Base-by-base conservation (phyloP, 2,113 vertebrate genomes). In the Notechis scutatus region DNA sequence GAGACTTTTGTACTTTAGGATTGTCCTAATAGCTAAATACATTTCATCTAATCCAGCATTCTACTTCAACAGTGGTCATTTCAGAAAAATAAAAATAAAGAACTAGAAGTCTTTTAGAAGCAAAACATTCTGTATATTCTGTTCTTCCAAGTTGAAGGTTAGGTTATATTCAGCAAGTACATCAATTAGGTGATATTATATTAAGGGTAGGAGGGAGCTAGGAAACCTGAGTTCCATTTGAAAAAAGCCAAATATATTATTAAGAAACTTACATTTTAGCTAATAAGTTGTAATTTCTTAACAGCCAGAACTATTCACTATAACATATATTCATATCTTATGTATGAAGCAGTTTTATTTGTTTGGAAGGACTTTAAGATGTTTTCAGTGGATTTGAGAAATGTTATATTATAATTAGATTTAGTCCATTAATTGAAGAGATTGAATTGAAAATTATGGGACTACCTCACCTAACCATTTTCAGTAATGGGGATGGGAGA, bases 1-100 rank as follows among this genome's bases (percentile, higher is more conserved):
- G 59, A 29, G 61, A 69, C 87, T 92, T 92, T 88, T 88, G n/a
- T 55, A 88, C 39, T 81, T 88, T 89, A 81, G 59, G 34, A 56
- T 34, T 92, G 87, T 39, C n/a, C 85, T 88, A 89, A 57, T 47
- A 24, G n/a, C 23, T 74, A 29, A 64, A 50, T 24, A 42, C 86
- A 61, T 64, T 74, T 39, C 59, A 52, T 29, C 50, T 87, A 21
- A 47, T 21, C 26, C 26, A 88, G 24, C 23, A 88, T 26, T 20
- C 86, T 85, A 47, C 92, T 50, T 89, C 64, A 89, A 88, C 87
- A 89, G 34, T 34, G 21, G 50, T 52, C 54, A 15, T 88, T 52
- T 52, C 9, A 89, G 39, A 89, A 26, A 89, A 89, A 89, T 50
- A 39, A 52, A 61, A 59, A 50, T 26, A 23, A 18, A 55, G 45